Percentiles rank a stretch among this genome's conserved stretches.
Conservation (phyloP, 2,888 invertebrate genomes). For the Tribolium freemani region DNA sequence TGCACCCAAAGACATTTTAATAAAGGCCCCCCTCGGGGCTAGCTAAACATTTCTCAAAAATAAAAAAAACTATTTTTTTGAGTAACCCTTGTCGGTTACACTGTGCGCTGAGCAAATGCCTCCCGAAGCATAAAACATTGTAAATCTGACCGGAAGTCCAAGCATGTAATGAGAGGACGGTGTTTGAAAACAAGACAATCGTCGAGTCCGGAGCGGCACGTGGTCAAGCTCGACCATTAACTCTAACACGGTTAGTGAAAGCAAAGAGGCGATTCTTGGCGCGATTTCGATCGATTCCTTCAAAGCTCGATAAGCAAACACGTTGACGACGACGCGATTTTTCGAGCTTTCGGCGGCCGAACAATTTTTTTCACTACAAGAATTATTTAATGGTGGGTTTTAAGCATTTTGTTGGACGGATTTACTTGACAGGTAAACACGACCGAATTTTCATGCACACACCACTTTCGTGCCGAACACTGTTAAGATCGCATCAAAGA, state of each 20-base stretch:
- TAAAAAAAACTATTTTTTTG: too few species aligned
- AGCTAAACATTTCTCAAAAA: too few species aligned
- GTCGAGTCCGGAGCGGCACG: conserved; percentile 32
- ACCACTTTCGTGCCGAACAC: conserved; percentile 20
- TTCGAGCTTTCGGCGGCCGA: background rate
- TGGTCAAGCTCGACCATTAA: conserved; percentile 39
- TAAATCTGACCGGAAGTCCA: conserved; percentile 53
- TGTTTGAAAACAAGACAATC: conserved; percentile 48
- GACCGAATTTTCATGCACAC: conserved; percentile 20
- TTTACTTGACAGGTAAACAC: conserved; percentile 16
- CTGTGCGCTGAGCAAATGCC: conserved; percentile 39
- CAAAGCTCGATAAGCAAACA: conserved; percentile 17
- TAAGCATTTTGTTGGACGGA: conserved; percentile 5
- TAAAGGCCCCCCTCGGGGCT: too few species aligned
- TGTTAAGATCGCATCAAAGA: conserved; percentile 25
- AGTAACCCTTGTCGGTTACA: conserved; percentile 3
- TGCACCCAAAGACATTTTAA: too few species aligned
- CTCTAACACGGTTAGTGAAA: conserved; percentile 38
- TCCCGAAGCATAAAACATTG: conserved; percentile 52
- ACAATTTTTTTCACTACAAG: background rate
- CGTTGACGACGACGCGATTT: background rate
- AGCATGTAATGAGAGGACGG: conserved; percentile 52
- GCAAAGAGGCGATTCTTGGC: conserved; percentile 38
- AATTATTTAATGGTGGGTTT: background rate
- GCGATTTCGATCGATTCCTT: conserved; percentile 33